Evolutionary conservation across 2,797 vertebrate genomes (phyloP).

Genomic region (Harpagifer antarcticus): DNA sequence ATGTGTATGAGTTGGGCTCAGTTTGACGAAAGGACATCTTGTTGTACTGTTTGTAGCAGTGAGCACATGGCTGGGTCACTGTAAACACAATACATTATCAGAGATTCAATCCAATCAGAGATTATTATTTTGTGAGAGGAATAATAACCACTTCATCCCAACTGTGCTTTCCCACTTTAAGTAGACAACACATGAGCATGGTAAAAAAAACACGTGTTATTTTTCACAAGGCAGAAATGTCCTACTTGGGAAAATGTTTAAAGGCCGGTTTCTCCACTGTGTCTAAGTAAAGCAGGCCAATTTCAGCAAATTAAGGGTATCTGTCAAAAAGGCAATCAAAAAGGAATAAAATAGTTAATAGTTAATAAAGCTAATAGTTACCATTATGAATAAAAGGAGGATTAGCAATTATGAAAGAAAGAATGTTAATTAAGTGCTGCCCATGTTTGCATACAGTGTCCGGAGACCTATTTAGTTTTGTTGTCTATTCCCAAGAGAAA

Average conservation of each 20-base stretch:
- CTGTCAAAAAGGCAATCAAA: background rate
- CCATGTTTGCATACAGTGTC: constrained; percentile 3
- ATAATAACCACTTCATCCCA: constrained; percentile 37
- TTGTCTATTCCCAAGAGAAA: constrained; percentile 1
- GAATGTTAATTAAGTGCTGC: background rate
- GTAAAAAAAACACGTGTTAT: constrained; percentile 13
- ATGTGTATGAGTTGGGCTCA: background rate
- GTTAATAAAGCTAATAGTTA: background rate
- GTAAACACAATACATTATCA: background rate
- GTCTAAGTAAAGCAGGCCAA: constrained; percentile 17
- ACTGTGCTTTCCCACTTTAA: constrained; percentile 31
- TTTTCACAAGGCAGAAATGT: constrained; percentile 42
- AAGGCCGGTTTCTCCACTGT: constrained; percentile 42
- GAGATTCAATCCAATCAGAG: constrained; percentile 3
- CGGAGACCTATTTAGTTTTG: background rate
- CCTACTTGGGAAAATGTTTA: constrained; percentile 43
- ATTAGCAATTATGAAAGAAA: constrained; percentile 1
- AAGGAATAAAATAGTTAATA: background rate
- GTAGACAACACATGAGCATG: constrained; percentile 34
- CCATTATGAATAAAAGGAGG: background rate
- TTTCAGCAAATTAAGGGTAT: constrained; percentile 14
- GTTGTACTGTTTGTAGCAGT: constrained; percentile 1
- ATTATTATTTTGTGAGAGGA: constrained; percentile 41
- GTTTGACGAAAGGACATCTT: constrained; percentile 11
- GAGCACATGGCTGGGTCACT: constrained; percentile 14